phyloP scores from a whole-genome alignment of 64 coral and sea anemone species.

The Porites australiensis region DNA sequence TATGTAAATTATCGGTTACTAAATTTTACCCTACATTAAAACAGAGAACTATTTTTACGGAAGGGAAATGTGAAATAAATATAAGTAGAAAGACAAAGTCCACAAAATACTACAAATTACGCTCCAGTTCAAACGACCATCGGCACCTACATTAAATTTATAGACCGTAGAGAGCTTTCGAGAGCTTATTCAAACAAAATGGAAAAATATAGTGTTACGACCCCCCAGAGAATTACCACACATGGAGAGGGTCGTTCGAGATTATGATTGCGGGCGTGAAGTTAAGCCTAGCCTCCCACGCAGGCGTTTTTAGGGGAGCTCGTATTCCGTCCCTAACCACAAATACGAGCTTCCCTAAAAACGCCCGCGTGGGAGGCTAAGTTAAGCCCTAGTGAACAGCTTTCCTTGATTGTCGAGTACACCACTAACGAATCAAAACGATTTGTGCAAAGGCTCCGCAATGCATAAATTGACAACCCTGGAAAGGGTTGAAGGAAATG shows the following conservation, averaged over 20 bases:
- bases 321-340: too few relatives aligned
- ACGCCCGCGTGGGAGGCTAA: too few relatives aligned
- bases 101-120: too few relatives aligned
- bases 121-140: not conserved
- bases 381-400: slow-evolving; percentile 6
- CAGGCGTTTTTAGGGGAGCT: too few relatives aligned
- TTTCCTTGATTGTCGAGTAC: slow-evolving; percentile 23
- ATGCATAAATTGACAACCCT: slow-evolving; percentile 11
- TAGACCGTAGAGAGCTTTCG: not conserved
- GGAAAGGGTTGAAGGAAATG: not conserved
- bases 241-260: not conserved
- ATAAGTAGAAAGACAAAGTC: too few relatives aligned
- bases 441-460: slow-evolving; percentile 2
- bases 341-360: too few relatives aligned
- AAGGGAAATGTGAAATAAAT: too few relatives aligned
- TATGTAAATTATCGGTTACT: too few relatives aligned
- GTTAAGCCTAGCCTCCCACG: too few relatives aligned
- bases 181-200: slow-evolving; percentile 11
- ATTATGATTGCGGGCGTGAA: slow-evolving; percentile 14
- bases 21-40: too few relatives aligned
- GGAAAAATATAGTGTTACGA: slow-evolving; percentile 17
- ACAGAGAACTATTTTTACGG: too few relatives aligned
- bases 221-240: slow-evolving; percentile 13
- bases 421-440: slow-evolving; percentile 1
- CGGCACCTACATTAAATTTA: slow-evolving; percentile 17